phyloP scores from a whole-genome alignment of 2,113 vertebrate species.

The Notarius lentiginosus region DNA sequence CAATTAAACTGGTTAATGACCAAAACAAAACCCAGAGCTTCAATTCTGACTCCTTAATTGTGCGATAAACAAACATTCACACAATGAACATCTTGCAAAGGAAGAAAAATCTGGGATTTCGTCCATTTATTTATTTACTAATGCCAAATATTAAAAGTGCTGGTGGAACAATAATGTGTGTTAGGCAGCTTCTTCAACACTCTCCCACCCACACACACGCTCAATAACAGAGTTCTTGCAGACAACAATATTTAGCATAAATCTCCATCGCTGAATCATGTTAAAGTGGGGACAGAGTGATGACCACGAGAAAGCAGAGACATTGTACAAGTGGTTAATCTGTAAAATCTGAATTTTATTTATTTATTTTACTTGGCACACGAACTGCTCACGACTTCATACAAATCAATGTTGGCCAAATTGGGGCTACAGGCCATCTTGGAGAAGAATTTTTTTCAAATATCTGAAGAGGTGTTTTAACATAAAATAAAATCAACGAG shows the following conservation, averaged over 20 bases:
- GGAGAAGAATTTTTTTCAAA: not conserved
- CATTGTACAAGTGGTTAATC: not conserved
- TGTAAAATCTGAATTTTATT: too few species aligned
- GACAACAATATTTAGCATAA: not conserved
- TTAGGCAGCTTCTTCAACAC: not conserved
- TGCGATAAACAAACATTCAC: not conserved
- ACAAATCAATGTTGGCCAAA: not conserved
- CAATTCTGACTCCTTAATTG: not conserved
- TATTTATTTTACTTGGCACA: conserved; percentile 7
- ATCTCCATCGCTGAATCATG: not conserved
- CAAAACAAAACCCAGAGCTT: not conserved
- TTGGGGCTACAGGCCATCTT: not conserved
- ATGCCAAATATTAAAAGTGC: not conserved
- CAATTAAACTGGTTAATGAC: not conserved
- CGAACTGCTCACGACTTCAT: not conserved
- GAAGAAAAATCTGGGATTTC: not conserved
- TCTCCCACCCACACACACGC: not conserved
- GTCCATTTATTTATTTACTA: not conserved
- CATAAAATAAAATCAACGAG: not conserved
- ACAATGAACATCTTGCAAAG: not conserved
- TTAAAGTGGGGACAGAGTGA: not conserved
- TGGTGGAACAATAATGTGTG: not conserved
- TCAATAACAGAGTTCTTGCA: not conserved
- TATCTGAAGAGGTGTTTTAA: not conserved
- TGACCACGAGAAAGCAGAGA: not conserved